Evolutionary conservation across 2,113 vertebrate species (phyloP).

Genomic region (Excalfactoria chinensis): DNA sequence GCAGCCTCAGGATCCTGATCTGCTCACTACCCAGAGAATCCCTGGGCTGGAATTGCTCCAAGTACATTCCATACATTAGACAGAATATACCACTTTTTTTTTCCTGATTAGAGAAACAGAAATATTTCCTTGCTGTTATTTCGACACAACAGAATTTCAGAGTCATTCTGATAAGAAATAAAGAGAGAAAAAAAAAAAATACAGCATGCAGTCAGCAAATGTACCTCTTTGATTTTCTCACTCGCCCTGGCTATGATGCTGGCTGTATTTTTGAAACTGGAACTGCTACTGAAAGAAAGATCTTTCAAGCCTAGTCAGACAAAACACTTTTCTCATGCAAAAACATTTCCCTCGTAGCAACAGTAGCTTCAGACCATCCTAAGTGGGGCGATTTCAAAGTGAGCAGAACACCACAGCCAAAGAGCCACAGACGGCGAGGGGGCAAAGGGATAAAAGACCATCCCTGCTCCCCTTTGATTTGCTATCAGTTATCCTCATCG

Average conservation of each 20-base stretch:
- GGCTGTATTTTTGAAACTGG: constrained; percentile 16
- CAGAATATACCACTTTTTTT: background rate
- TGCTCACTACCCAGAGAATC: background rate
- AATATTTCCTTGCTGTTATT: background rate
- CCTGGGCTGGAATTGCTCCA: background rate
- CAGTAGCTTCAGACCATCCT: constrained; percentile 39
- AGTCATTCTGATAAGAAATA: background rate
- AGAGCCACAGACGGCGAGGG: background rate
- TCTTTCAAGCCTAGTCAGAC: constrained; percentile 29
- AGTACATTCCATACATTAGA: background rate
- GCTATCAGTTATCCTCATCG: background rate
- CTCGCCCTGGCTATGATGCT: background rate
- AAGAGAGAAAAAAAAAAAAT: background rate
- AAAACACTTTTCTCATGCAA: constrained; percentile 19
- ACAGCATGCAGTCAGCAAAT: background rate
- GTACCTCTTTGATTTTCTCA: background rate
- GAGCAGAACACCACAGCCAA: background rate
- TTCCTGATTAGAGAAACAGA: background rate
- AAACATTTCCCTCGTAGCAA: background rate
- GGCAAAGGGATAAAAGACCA: background rate
- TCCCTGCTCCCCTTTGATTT: constrained; percentile 12
- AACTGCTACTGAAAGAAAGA: background rate
- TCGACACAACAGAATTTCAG: constrained; percentile 23
- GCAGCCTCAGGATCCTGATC: background rate
- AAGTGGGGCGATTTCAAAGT: constrained; percentile 45